Evolutionary conservation across 1,140 invertebrate species (phyloP).

Genomic region (Magallana gigas): DNA sequence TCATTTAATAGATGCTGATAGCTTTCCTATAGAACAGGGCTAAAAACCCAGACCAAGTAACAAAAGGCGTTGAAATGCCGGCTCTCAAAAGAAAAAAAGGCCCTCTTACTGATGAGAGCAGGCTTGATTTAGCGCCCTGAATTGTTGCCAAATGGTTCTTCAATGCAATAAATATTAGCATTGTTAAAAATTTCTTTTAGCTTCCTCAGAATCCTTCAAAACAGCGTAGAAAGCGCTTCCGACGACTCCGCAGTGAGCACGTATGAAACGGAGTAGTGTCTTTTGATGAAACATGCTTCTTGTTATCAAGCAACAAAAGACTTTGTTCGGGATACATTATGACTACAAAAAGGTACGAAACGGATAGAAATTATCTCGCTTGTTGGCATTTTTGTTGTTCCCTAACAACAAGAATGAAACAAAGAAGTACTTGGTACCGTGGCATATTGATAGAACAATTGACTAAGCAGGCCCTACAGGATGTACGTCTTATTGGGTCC

Average conservation of each 20-base stretch:
- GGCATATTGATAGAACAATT: neutral
- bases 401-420: too few species aligned
- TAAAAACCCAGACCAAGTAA: neutral
- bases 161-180: constrained; percentile 25
- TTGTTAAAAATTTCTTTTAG: constrained; percentile 2
- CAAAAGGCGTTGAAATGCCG: neutral
- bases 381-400: too few species aligned
- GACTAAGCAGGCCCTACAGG: neutral
- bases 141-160: neutral
- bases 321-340: too few species aligned
- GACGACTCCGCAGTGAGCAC: too few species aligned
- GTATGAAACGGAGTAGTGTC: too few species aligned
- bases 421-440: neutral
- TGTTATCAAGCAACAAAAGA: too few species aligned
- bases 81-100: neutral
- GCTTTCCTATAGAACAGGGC: neutral
- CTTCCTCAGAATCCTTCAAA: neutral
- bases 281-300: too few species aligned
- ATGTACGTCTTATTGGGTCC: constrained; percentile 7
- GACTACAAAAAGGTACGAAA: too few species aligned
- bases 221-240: neutral
- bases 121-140: neutral
- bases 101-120: neutral
- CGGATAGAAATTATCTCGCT: too few species aligned
- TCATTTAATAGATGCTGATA: constrained; percentile 12